Conservation (phyloP, 1,140 invertebrate species). For the Rhynchophorus ferrugineus region DNA sequence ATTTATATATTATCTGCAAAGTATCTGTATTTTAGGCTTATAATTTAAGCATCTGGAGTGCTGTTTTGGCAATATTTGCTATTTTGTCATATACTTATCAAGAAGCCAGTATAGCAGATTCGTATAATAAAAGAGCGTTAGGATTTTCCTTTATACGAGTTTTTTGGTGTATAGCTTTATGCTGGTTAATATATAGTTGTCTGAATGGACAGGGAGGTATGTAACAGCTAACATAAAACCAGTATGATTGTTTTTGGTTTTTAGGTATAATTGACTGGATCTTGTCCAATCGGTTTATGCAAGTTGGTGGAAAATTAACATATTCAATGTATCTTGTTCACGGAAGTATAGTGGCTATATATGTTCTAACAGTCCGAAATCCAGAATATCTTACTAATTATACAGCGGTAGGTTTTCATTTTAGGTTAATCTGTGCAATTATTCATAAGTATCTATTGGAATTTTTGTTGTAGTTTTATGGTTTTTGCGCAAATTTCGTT, state of each 20-base stretch:
- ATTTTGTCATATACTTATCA: background rate
- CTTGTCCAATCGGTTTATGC: conserved; percentile 4
- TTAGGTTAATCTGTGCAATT: background rate
- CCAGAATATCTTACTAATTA: background rate
- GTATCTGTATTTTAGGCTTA: no score
- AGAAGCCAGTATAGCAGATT: background rate
- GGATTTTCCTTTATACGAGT: conserved; percentile 1
- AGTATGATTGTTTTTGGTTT: conserved; percentile 1
- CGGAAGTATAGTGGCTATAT: background rate
- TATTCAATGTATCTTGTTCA: conserved; percentile 7
- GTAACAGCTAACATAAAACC: background rate
- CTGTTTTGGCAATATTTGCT: background rate
- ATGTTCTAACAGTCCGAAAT: background rate
- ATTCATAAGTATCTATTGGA: background rate
- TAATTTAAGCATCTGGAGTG: background rate
- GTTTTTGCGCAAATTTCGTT: background rate
- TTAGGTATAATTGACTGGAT: conserved; percentile 3
- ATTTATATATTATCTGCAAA: no score
- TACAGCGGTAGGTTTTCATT: conserved; percentile 1
- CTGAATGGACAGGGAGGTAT: conserved; percentile 8
- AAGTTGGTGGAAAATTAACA: conserved; percentile 7
- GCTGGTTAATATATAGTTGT: conserved; percentile 3
- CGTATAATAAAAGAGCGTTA: background rate
- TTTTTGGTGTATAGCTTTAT: conserved; percentile 6
- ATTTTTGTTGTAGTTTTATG: background rate